Evolutionary conservation across 2,888 invertebrate genomes (phyloP).

Genomic region (Ligdia adustata): DNA sequence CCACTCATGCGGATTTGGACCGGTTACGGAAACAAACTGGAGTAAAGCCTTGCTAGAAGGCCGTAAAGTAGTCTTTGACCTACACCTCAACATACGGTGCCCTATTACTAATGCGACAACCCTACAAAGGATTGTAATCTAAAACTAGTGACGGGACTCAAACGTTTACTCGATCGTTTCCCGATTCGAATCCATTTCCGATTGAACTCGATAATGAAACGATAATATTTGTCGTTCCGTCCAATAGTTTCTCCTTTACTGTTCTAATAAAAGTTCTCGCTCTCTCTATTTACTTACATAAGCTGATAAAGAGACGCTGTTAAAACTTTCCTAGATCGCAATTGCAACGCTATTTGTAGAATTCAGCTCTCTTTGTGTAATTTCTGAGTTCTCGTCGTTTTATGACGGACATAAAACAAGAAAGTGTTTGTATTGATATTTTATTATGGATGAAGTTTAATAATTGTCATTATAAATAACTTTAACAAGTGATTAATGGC

Average conservation of each 20-base stretch:
- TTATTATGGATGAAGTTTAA: too few relatives aligned
- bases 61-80: too few relatives aligned
- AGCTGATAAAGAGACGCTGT: conserved; percentile 6
- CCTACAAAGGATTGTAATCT: neutral
- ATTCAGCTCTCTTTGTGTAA: neutral
- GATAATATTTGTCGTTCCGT: conserved; percentile 17
- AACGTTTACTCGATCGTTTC: conserved; percentile 1
- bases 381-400: too few relatives aligned
- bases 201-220: conserved; percentile 19
- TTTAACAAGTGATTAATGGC: too few relatives aligned
- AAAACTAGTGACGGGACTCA: conserved; percentile 2
- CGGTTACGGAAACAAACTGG: too few relatives aligned
- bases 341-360: neutral
- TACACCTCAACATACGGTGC: too few relatives aligned
- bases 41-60: too few relatives aligned
- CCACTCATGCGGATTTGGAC: too few relatives aligned
- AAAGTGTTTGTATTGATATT: too few relatives aligned
- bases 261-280: neutral
- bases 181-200: conserved; percentile 3
- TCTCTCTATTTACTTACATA: neutral
- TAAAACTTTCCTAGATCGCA: neutral
- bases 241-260: conserved; percentile 4
- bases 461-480: too few relatives aligned
- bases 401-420: too few relatives aligned
- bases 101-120: neutral